A percentile compares a stretch with the other conserved stretches of the same genome.
These are phyloP conservation scores for Poecilus cupreus DNA, from an alignment of 2,888 invertebrate genomes.

Conservation along the genomic window DNA sequence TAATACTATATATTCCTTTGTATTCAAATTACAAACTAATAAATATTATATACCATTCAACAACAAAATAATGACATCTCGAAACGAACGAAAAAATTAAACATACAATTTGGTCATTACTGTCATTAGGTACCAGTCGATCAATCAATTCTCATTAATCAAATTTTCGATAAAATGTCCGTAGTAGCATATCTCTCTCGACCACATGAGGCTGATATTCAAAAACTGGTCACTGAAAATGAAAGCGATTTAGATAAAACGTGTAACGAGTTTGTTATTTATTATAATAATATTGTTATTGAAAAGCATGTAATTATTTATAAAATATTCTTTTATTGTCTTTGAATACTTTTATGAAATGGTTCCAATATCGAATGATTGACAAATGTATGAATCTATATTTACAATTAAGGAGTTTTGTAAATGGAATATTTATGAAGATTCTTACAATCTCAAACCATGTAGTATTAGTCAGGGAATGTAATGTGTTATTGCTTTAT, in stretches of 20 bases:
- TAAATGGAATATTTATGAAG: no score
- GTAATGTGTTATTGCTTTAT: no score
- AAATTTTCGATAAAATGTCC: slow-evolving; percentile 28
- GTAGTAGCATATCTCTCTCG: background rate
- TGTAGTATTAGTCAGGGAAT: no score
- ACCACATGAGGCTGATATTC: background rate
- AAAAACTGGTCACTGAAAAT: background rate
- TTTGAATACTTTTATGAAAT: no score
- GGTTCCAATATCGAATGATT: no score
- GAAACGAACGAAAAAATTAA: background rate
- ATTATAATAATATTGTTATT: no score
- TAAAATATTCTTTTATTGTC: no score
- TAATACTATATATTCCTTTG: background rate
- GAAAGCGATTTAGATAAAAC: background rate
- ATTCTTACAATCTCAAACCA: no score
- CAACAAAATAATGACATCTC: slow-evolving; percentile 22
- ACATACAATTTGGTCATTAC: slow-evolving; percentile 28
- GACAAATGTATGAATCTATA: no score
- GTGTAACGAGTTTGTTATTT: background rate
- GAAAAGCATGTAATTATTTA: no score
- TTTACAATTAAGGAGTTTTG: no score
- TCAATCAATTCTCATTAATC: slow-evolving; percentile 27
- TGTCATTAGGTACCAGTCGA: slow-evolving; percentile 8
- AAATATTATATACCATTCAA: background rate
- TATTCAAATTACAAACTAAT: background rate